Conservation (phyloP, 2,797 vertebrate species). For the Otus scops region DNA sequence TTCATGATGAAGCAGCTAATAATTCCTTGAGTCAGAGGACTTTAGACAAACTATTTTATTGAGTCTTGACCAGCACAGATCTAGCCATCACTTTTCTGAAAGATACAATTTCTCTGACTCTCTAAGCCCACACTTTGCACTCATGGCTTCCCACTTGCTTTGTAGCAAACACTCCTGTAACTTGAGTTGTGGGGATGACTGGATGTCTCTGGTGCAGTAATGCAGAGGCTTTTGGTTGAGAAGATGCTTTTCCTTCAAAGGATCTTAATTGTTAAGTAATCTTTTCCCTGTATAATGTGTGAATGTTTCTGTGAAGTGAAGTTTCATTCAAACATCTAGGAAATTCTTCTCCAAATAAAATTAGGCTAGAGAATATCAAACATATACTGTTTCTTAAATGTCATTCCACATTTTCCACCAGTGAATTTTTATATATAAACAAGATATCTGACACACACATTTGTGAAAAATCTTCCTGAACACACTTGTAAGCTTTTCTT, state of each 20-base stretch:
- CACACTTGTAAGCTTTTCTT: not conserved
- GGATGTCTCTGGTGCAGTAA: not conserved
- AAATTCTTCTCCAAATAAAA: not conserved
- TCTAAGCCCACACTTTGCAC: not conserved
- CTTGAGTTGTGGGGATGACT: not conserved
- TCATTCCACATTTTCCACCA: not conserved
- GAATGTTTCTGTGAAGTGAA: not conserved
- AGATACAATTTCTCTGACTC: not conserved
- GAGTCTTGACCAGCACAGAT: not conserved
- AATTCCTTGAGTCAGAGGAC: not conserved
- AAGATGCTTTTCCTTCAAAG: not conserved
- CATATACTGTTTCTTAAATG: not conserved
- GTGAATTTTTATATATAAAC: not conserved
- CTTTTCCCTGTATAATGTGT: not conserved
- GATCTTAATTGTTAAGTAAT: not conserved
- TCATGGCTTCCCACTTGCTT: not conserved
- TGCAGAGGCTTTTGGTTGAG: not conserved
- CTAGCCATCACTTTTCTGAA: not conserved
- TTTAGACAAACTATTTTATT: not conserved
- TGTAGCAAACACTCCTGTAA: not conserved
- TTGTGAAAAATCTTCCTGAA: not conserved
- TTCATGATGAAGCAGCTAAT: not conserved
- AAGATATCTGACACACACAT: not conserved
- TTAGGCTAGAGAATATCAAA: not conserved
- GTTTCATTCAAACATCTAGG: not conserved